These are phyloP conservation scores for Leptinotarsa tumamoca DNA, from an alignment of 2,888 invertebrate species.

Conservation along the genomic window DNA sequence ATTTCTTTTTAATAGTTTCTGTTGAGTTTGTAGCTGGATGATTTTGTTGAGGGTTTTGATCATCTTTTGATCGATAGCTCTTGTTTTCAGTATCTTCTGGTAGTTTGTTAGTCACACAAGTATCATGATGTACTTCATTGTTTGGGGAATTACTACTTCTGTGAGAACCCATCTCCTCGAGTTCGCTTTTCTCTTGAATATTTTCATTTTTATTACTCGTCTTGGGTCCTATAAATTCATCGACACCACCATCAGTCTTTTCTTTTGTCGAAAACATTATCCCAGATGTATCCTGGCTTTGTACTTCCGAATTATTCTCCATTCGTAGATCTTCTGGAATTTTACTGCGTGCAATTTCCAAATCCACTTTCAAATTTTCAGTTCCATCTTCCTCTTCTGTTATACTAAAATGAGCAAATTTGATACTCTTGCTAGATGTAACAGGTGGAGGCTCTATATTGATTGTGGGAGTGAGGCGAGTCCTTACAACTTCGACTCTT, in stretches of 20 bases:
- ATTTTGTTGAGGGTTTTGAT: not conserved
- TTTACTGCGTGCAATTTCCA: not conserved
- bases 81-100: no score
- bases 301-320: not conserved
- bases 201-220: no score
- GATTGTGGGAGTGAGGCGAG: not conserved
- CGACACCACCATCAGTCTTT: no score
- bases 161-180: no score
- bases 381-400: conserved; percentile 14
- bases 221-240: no score
- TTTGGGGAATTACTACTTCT: no score
- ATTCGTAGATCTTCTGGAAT: not conserved
- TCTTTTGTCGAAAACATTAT: no score
- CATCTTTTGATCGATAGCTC: not conserved
- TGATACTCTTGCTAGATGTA: no score
- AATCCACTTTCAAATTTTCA: not conserved
- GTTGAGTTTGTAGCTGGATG: not conserved
- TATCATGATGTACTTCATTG: no score
- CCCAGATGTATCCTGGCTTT: not conserved
- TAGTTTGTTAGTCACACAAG: no score
- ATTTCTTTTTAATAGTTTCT: not conserved
- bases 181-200: no score
- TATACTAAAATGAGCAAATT: not conserved
- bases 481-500: conserved; percentile 30
- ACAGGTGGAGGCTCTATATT: not conserved